Base-by-base conservation (phyloP, 2,113 vertebrate species). In the Cyanocitta stelleri region DNA sequence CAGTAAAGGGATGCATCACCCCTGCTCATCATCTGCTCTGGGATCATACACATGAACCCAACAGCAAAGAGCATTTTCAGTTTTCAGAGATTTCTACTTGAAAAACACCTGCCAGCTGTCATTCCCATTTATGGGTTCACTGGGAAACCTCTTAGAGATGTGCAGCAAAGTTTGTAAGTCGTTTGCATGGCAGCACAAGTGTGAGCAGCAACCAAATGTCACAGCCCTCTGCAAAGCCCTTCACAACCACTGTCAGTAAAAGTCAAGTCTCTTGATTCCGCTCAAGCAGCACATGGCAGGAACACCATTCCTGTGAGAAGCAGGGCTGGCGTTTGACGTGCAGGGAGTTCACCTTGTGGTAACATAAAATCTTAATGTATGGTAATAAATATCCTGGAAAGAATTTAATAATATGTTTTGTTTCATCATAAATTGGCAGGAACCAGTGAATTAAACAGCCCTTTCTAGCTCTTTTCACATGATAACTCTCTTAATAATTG, bases 361-460 rank as follows among this genome's bases (percentile, higher is more conserved):
- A 46, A 68, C 55, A 55, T 46, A 59, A 95, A 83, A 83, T 44
- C 19, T 44, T 85, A 73, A 64, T 18, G 35, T 17, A 26, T 6
- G 13, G 35, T 16, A 86, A 83, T 81, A 92, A 94, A 87, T 48
- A 20, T 16, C 10, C 19, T n/a, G 56, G 64, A 78, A 86, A 90
- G 37, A 55, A 81, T 90, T 94, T 95, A 18, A 61, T 87, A 20
- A 21, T 76, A 30, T 18, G 33, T 35, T 93, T 89, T 88, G 37
- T 86, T 77, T 84, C 39, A 68, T 67, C 48, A 63, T n/a, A 77
- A 94, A 84, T 37, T 61, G 64, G 22, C 37, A 71, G 76, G 61
- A 94, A 81, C 8, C 44, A 46, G 90, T 41, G 76, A 92, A 93
- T 86, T 81, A 86, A 91, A 44, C 9, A 80, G 68, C 67, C 11